Evolutionary conservation across 2,113 vertebrate species (phyloP).

Genomic region (Pomatorhinus ruficollis): DNA sequence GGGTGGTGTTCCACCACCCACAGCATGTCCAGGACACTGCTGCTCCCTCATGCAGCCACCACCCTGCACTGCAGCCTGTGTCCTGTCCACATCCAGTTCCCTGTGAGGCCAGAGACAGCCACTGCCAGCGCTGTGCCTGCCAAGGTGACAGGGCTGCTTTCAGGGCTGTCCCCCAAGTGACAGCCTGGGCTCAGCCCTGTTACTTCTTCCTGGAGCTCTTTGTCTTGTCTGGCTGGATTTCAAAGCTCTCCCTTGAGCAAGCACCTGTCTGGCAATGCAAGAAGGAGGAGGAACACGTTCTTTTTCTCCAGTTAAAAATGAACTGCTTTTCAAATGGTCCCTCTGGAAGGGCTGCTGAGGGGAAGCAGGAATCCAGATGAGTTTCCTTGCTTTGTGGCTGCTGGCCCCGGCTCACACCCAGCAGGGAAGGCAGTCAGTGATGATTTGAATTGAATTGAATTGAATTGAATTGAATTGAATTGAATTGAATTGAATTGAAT

Average conservation of each 20-base stretch:
- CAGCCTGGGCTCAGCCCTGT: neutral
- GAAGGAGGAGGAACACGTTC: neutral
- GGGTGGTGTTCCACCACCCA: neutral
- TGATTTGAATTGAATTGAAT: neutral
- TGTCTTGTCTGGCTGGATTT: neutral
- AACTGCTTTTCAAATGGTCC: neutral
- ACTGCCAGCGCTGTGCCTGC: accelerated
- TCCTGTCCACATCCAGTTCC: accelerated
- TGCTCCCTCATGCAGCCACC: neutral
- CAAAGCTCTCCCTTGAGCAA: neutral
- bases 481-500: neutral
- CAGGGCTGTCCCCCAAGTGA: neutral
- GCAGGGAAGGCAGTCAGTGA: accelerated
- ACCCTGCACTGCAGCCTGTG: neutral
- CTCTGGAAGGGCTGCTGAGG: neutral
- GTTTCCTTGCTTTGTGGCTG: neutral
- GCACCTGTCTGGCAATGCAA: neutral
- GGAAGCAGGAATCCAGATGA: neutral
- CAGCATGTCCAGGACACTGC: neutral
- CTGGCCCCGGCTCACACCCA: neutral
- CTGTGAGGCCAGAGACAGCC: neutral
- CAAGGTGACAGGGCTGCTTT: neutral
- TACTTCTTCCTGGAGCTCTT: neutral
- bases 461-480: neutral
- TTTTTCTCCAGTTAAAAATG: neutral